Evolutionary conservation across 2,113 vertebrate genomes (phyloP), one percentile per base, ranked within the genome.

Genomic region (Oryzias melastigma): DNA sequence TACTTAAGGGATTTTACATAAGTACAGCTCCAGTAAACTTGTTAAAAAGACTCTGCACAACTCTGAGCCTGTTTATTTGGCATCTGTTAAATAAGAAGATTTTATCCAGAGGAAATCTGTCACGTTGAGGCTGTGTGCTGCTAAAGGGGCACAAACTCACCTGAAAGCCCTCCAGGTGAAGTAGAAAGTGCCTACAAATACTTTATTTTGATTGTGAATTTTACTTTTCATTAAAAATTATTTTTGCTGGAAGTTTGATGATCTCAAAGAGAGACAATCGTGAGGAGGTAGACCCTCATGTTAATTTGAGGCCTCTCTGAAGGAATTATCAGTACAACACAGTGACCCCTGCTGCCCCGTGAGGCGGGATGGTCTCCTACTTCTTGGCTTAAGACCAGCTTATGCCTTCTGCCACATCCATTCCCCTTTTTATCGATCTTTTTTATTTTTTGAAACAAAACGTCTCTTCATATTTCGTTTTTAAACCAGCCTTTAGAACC

Each of bases 291-390:
- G 4, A 40, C 18, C 19, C 14, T 10, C 2, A 46, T 55, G 56
- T 19, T 56, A 41, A 19, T 52, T 56, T 1, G 1, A 44, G 14
- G 24, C 13, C 12, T 44, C 12, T 5, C 20, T 19, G 27, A 27
- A 35, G 35, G 62, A 68, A 40, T 40, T 46, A 20, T 2, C 27
- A 7, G 52, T 14, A 57, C 18, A 68, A 2, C 52, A 42, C 50
- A 49, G 25, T 67, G 20, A 68, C 65, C 65, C 35, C 55, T 57
- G 71, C 55, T 59, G 73, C 43, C 46, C 58, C 77, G 67, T 73
- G 53, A 64, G 52, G 13, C 13, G 4, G 50, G 48, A 42, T 14
- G 24, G 5, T 58, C 60, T 22, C 47, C 43, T 5, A 12, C 0
- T 18, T 20, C 22, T 43, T 62, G 45, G 49, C 16, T 68, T 10